Percentiles rank a stretch among this genome's conserved stretches.
Conservation (phyloP, 2,113 vertebrate species). For the Herpetotheres cachinnans region DNA sequence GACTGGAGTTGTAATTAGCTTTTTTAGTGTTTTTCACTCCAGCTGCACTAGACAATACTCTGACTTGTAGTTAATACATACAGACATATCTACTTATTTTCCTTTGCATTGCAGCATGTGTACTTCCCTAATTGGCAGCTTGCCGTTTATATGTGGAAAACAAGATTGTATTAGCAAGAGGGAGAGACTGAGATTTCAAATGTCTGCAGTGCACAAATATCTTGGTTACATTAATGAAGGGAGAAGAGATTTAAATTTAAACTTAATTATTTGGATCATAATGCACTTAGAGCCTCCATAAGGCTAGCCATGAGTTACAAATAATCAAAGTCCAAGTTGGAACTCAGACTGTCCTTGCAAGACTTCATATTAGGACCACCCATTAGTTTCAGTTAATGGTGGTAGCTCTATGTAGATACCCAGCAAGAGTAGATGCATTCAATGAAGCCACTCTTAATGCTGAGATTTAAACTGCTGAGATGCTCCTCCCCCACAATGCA, state of each 20-base stretch:
- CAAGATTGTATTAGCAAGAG: neutral
- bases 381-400: neutral
- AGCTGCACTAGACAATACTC: conserved; percentile 51
- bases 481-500: neutral
- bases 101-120: conserved; percentile 14
- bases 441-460: neutral
- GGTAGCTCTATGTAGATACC: neutral
- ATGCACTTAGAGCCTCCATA: neutral
- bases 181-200: neutral
- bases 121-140: conserved; percentile 26
- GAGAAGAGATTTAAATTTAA: neutral
- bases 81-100: conserved; percentile 48
- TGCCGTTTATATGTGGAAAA: conserved; percentile 12
- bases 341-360: neutral
- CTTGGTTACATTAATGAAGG: neutral
- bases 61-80: conserved; percentile 15
- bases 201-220: neutral
- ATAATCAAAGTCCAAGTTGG: neutral
- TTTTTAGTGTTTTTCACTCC: conserved; percentile 50
- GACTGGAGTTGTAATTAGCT: conserved; percentile 16
- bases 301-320: neutral
- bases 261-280: neutral
- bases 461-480: neutral
- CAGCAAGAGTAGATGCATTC: neutral
- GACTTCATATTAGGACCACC: neutral